phyloP scores from a whole-genome alignment of 2,888 invertebrate genomes.

The Limnephilus rhombicus region DNA sequence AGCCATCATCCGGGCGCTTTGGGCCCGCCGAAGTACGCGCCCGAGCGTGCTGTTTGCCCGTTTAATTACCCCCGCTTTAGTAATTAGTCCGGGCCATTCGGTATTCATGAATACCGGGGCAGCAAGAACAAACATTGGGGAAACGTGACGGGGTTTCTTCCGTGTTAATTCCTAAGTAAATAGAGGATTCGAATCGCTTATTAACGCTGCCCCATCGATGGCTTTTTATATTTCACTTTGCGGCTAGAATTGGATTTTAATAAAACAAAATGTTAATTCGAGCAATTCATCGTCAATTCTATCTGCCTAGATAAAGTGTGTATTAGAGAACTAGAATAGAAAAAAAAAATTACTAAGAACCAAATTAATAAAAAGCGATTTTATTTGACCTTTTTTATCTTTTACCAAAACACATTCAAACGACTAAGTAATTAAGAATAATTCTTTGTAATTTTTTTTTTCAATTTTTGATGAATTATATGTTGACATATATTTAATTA shows the following conservation, averaged over 20 bases:
- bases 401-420: too few species aligned
- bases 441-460: too few species aligned
- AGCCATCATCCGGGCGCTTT: conserved; percentile 59
- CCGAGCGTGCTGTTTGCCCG: conserved; percentile 64
- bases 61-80: conserved; percentile 65
- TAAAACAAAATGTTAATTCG: background rate
- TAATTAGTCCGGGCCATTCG: conserved; percentile 58
- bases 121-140: conserved; percentile 44
- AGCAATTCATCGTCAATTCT: too few species aligned
- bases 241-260: background rate
- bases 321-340: too few species aligned
- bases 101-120: conserved; percentile 54
- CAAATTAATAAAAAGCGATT: too few species aligned
- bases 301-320: too few species aligned
- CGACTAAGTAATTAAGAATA: too few species aligned
- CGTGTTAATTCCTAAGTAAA: conserved; percentile 50
- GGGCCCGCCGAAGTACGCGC: conserved; percentile 44
- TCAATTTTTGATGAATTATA: too few species aligned
- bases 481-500: too few species aligned
- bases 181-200: conserved; percentile 39
- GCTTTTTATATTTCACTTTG: background rate
- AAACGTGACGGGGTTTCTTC: conserved; percentile 47
- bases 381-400: too few species aligned
- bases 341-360: too few species aligned
- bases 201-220: conserved; percentile 38